These are phyloP conservation scores for Agriopis marginaria DNA, from an alignment of 2,888 invertebrate species.

Conservation along the genomic window DNA sequence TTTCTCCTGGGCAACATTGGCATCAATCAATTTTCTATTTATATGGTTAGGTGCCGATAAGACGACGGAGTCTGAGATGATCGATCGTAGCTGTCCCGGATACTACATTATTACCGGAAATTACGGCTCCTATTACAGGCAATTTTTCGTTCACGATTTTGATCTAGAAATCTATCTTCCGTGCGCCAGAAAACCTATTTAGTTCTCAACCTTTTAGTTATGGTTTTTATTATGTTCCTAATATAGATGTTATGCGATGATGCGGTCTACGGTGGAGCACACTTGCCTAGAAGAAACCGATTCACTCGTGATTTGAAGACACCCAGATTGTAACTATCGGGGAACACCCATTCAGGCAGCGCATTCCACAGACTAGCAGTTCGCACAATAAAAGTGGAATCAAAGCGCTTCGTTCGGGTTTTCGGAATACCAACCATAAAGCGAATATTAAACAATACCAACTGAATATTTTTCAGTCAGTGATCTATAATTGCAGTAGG, in stretches of 20 bases:
- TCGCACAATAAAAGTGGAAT: too few relatives aligned
- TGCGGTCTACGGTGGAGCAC: too few relatives aligned
- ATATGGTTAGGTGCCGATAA: slow-evolving; percentile 34
- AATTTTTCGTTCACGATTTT: background rate
- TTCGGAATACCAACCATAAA: too few relatives aligned
- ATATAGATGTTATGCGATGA: too few relatives aligned
- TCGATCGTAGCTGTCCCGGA: slow-evolving; percentile 36
- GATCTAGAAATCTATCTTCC: too few relatives aligned
- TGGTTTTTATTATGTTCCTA: background rate
- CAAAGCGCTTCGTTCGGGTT: too few relatives aligned
- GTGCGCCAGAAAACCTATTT: background rate
- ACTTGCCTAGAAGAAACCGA: too few relatives aligned
- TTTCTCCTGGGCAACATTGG: slow-evolving; percentile 34
- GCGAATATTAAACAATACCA: too few relatives aligned
- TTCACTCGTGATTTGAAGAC: too few relatives aligned
- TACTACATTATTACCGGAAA: slow-evolving; percentile 26
- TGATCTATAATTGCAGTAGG: slow-evolving; percentile 3
- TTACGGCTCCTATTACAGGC: slow-evolving; percentile 8
- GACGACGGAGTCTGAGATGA: slow-evolving; percentile 21
- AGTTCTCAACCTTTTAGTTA: background rate
- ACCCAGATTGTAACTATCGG: too few relatives aligned
- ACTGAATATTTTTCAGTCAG: background rate
- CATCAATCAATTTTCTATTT: slow-evolving; percentile 44
- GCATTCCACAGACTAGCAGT: too few relatives aligned
- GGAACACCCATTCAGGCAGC: too few relatives aligned